Conservation (phyloP, 2,888 invertebrate species). For the Pollenia griseotomentosa region DNA sequence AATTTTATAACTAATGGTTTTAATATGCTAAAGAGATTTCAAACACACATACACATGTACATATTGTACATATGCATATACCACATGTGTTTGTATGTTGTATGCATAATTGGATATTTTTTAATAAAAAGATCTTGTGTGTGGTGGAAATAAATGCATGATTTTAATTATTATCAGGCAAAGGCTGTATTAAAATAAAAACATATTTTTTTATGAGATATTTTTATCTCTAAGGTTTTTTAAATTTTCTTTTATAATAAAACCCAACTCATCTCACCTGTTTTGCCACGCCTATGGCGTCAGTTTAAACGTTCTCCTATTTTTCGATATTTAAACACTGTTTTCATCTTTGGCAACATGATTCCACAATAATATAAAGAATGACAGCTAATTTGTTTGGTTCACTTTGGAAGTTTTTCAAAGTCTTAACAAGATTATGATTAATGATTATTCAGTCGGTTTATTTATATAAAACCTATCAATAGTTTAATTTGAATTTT, state of each 20-base stretch:
- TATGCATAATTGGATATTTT: neutral
- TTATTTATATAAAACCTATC: constrained; percentile 58
- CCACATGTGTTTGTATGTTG: neutral
- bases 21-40: constrained; percentile 72
- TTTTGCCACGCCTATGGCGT: constrained; percentile 73
- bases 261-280: constrained; percentile 70
- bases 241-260: constrained; percentile 14
- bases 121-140: constrained; percentile 19
- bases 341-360: neutral
- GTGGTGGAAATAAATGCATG: constrained; percentile 38
- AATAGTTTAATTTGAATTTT: constrained; percentile 59
- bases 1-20: constrained; percentile 72
- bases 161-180: constrained; percentile 58
- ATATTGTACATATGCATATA: neutral
- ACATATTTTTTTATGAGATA: constrained; percentile 1
- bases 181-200: constrained; percentile 19
- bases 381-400: constrained; percentile 41
- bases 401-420: constrained; percentile 35
- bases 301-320: constrained; percentile 12
- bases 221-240: neutral
- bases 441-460: constrained; percentile 71
- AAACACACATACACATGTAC: constrained; percentile 11
- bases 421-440: constrained; percentile 71
- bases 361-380: constrained; percentile 13
- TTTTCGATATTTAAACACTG: neutral